Base-by-base conservation (phyloP, 2,888 invertebrate genomes). In the Hypolimnas misippus region DNA sequence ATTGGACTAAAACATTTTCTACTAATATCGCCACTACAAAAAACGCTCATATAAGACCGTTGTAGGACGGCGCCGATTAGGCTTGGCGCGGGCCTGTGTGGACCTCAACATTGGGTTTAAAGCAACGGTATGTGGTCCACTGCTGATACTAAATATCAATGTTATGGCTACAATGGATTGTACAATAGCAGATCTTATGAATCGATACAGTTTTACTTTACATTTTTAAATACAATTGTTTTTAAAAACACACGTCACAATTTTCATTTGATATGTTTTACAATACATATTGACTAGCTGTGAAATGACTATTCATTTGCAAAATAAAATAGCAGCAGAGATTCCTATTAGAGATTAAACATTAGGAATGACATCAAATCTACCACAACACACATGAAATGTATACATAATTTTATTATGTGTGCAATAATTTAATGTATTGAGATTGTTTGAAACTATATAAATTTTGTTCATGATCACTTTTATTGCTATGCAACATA, bases 331-430 rank as follows among this genome's bases (percentile, higher is more conserved):
- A n/a, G n/a, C 12, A 19, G 21, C 12, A 49, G 25, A 49, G 25
- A 49, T 49, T 49, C 49, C 17, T 19, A 44, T 19, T 10, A 19
- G 29, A 49, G 49, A 14, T 49, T 25, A 8, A 49, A 29, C 25
- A 25, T 29, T 29, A 29, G 4, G 49, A 49, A 25, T 14, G 5
- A 29, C 49, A 49, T 49, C 49, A 49, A 49, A 49, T 49, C 49
- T 49, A 49, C 49, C 14, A 49, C 29, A 8, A 49, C 49, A 49
- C 49, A 49, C 29, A 14, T 29, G n/a, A 8, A 49, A 25, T 7
- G 21, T 29, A 25, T 49, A 46, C 12, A 19, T 8, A 8, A 42
- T 8, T 19, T 17, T 17, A 42, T 42, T 17, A 16, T 42, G 14
- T 42, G 2, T 16, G 6, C 8, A 12, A 33, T 33, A 33, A 33